These are phyloP conservation scores for Brachyptera putata DNA, from an alignment of 2,888 invertebrate species.

Conservation along the genomic window DNA sequence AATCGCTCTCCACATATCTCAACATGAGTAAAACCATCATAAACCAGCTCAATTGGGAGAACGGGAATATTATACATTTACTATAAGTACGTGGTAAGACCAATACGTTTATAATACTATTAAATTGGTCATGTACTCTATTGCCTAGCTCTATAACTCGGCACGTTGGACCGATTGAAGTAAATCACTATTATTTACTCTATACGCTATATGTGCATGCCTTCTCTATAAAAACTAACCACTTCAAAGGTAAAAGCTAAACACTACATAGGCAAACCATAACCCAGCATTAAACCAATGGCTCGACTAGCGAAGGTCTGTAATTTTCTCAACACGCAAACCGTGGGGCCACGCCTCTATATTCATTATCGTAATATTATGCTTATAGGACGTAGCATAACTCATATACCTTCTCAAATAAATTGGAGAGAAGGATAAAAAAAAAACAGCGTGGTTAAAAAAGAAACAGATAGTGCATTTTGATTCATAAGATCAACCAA, in stretches of 20 bases:
- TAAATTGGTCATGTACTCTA: not conserved
- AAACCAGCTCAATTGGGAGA: too few relatives aligned
- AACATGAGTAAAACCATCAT: too few relatives aligned
- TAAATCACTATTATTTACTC: constrained; percentile 9
- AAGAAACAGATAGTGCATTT: too few relatives aligned
- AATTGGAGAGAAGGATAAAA: too few relatives aligned
- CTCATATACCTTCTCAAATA: not conserved
- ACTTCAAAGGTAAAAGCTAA: not conserved
- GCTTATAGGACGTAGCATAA: not conserved
- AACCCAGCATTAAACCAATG: constrained; percentile 26
- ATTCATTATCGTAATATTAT: constrained; percentile 29
- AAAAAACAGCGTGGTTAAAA: too few relatives aligned
- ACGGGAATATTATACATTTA: too few relatives aligned
- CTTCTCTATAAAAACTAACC: too few relatives aligned
- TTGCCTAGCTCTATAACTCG: not conserved
- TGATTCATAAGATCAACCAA: too few relatives aligned
- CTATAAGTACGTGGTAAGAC: too few relatives aligned
- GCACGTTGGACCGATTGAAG: not conserved
- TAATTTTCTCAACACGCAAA: constrained; percentile 26
- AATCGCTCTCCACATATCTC: too few relatives aligned
- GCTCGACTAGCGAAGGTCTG: constrained; percentile 18
- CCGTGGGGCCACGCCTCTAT: constrained; percentile 27
- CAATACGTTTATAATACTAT: too few relatives aligned
- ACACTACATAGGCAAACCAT: constrained; percentile 21
- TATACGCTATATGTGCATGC: constrained; percentile 7